Evolutionary conservation across 64 coral and sea anemone species (phyloP), one percentile per base, ranked within the genome.

Genomic region (Actinia tenebrosa): DNA sequence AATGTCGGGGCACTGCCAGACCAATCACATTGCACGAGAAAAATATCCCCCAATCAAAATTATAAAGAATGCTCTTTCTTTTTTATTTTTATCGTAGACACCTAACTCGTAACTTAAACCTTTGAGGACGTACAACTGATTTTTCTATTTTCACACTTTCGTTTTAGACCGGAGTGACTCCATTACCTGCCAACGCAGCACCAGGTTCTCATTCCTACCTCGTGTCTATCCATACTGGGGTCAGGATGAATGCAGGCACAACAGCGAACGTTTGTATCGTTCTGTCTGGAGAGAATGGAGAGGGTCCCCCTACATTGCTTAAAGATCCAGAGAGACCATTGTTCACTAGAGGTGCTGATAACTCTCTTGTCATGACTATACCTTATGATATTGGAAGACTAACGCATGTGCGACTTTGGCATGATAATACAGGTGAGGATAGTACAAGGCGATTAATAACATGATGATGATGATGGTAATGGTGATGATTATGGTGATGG

Each of bases 301-400:
- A 98, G 75, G 88, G 87, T 26, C 42, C 83, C 27, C 96, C 96
- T 45, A 87, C 86, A 44, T 58, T 84, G 16, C 64, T 98, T 15
- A 86, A 63, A 26, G 96, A 98, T 75, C 80, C 80, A 10, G 80
- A 89, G 82, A 94, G 96, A 22, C 90, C 88, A 16, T 77, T 94
- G 11, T 98, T 98, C 53, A 88, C 91, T 72, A 89, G 96, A 58
- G 96, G 92, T 37, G 89, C 94, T 45, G 92, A 98, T 30, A 98
- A 98, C 78, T 86, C 90, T 37, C 92, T 98, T 27, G 77, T 95
- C 16, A 6, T 94, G 56, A 89, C 92, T 7, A 84, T 91, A 20
- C 86, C 81, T 22, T 87, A 71, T 50, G 58, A 79, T 20, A 64
- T 98, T 58, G 92, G 96, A 22, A 69, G 89, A 16, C 25, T 98